Conservation (phyloP, 2,113 vertebrate genomes). For the Mobula hypostoma region DNA sequence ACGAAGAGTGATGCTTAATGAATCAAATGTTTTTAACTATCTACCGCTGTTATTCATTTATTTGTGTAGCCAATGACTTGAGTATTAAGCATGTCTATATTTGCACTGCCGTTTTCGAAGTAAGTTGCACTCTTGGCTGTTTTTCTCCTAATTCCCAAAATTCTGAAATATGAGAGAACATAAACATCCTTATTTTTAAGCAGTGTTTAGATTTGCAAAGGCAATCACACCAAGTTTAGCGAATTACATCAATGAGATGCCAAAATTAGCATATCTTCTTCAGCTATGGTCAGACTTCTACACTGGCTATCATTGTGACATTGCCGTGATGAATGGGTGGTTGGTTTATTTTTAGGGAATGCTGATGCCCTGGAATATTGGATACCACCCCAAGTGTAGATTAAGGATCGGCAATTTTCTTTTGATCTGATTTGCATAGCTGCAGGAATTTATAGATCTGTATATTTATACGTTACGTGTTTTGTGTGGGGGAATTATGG, state of each 20-base stretch:
- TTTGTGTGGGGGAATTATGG: neutral
- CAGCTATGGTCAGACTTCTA: neutral
- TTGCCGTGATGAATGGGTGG: neutral
- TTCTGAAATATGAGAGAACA: neutral
- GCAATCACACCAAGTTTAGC: neutral
- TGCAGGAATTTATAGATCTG: neutral
- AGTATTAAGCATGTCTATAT: neutral
- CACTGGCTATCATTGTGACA: neutral
- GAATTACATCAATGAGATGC: neutral
- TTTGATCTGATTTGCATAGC: neutral
- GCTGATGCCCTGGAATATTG: neutral
- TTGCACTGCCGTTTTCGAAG: neutral
- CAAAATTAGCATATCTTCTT: neutral
- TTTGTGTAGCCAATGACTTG: neutral
- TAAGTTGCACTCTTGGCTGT: neutral
- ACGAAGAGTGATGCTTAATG: neutral
- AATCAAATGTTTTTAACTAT: slow-evolving; percentile 22
- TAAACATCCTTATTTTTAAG: neutral
- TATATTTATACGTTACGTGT: neutral
- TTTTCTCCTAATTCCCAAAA: no score
- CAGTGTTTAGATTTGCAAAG: neutral
- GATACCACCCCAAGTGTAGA: neutral
- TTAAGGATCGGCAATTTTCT: neutral
- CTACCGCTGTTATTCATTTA: neutral
- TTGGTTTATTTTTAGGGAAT: neutral